These are phyloP conservation scores for Psylliodes chrysocephalus DNA, from an alignment of 2,888 invertebrate species.

Conservation along the genomic window DNA sequence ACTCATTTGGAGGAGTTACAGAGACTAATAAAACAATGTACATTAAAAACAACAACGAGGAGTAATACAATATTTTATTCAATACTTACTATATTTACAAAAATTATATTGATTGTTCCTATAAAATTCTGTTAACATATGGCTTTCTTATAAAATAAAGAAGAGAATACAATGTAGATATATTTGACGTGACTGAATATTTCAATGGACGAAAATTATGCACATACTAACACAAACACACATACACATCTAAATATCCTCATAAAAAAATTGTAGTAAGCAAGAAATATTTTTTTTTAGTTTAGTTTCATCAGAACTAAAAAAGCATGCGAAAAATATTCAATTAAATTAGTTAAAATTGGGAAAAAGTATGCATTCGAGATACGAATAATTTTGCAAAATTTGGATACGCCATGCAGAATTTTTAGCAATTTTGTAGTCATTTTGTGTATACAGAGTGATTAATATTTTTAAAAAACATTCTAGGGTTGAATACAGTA, in stretches of 20 bases:
- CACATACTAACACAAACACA: conserved; percentile 21
- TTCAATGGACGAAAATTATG: conserved; percentile 29
- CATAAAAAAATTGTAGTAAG: conserved; percentile 16
- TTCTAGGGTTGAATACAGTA: no score
- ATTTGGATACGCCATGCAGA: no score
- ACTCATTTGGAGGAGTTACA: no score
- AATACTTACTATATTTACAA: conserved; percentile 32
- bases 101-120: conserved; percentile 31
- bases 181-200: conserved; percentile 31
- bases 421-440: no score
- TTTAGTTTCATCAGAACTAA: conserved; percentile 6
- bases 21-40: no score
- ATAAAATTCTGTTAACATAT: conserved; percentile 33
- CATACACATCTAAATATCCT: conserved; percentile 23
- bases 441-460: no score
- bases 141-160: conserved; percentile 30
- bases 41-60: background rate
- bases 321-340: conserved; percentile 11
- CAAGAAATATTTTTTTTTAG: conserved; percentile 11
- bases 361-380: background rate
- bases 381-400: no score
- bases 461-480: no score
- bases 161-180: conserved; percentile 27
- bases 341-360: background rate
- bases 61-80: conserved; percentile 29